phyloP scores from a whole-genome alignment of 2,888 invertebrate species.

The Macrophya alboannulata region DNA sequence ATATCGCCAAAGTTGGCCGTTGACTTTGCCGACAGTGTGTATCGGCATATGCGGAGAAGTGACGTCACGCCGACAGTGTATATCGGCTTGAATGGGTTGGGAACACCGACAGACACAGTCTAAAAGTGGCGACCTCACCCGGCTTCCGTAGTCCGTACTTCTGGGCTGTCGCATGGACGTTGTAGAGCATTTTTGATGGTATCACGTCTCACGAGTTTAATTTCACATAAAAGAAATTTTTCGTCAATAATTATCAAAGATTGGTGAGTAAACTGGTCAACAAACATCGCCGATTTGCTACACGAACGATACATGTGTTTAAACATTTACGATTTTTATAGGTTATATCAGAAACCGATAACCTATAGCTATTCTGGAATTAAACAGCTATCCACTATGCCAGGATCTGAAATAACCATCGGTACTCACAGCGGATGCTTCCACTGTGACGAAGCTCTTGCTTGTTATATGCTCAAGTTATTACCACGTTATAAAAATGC shows the following conservation, averaged over 20 bases:
- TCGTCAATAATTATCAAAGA: background rate
- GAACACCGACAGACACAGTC: no score
- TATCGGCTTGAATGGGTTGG: no score
- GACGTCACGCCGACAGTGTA: no score
- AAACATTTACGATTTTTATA: slow-evolving; percentile 27
- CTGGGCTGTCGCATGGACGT: background rate
- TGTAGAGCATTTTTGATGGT: background rate
- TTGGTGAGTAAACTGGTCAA: background rate
- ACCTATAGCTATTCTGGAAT: background rate
- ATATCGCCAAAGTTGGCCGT: no score
- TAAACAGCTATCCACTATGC: slow-evolving; percentile 39
- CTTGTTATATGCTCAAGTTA: slow-evolving; percentile 93
- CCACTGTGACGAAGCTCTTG: slow-evolving; percentile 97
- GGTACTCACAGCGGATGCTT: slow-evolving; percentile 93
- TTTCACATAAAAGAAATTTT: background rate
- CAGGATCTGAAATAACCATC: slow-evolving; percentile 79
- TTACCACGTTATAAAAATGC: slow-evolving; percentile 92
- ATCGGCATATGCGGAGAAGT: no score
- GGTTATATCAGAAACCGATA: slow-evolving; percentile 8
- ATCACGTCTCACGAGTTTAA: background rate
- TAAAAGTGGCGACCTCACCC: no score
- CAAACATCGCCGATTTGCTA: no score
- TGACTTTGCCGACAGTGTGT: no score
- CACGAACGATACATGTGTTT: background rate
- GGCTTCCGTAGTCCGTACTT: background rate